phyloP scores from a whole-genome alignment of 2,113 vertebrate species.

The Odontesthes bonariensis region DNA sequence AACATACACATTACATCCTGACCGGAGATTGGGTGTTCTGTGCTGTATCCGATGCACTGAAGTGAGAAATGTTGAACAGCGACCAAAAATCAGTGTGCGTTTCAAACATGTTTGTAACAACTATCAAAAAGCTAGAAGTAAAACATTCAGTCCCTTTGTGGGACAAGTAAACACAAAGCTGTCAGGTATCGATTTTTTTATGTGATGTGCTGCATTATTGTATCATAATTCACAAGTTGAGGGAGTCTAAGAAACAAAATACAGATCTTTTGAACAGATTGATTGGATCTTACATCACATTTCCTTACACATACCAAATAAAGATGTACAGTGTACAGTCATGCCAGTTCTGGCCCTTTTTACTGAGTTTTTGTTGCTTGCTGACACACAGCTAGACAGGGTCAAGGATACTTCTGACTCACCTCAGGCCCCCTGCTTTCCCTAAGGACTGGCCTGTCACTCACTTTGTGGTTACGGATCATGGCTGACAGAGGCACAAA shows the following conservation, averaged over 20 bases:
- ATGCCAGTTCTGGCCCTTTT: constrained; percentile 51
- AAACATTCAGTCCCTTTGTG: constrained; percentile 11
- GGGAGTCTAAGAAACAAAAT: constrained; percentile 12
- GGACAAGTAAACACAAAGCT: constrained; percentile 7
- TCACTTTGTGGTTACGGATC: constrained; percentile 77
- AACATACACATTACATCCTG: background rate
- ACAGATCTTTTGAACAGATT: constrained; percentile 12
- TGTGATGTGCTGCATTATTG: constrained; percentile 26
- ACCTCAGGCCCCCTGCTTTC: constrained; percentile 76
- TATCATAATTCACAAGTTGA: constrained; percentile 27
- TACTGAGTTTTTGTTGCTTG: constrained; percentile 66
- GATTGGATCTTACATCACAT: background rate
- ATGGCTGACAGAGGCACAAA: constrained; percentile 80
- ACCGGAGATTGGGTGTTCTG: background rate
- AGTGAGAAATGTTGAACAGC: constrained; percentile 20
- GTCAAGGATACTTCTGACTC: constrained; percentile 81
- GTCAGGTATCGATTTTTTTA: constrained; percentile 15
- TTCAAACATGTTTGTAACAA: constrained; percentile 15
- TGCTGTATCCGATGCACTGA: background rate
- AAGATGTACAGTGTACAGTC: constrained; percentile 69
- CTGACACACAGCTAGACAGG: constrained; percentile 74
- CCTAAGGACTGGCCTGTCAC: constrained; percentile 74
- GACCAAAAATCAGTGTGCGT: constrained; percentile 15
- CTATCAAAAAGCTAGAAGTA: background rate
- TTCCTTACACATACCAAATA: constrained; percentile 56